Evolutionary conservation across 2,113 vertebrate species (phyloP), one percentile per base, ranked within the genome.

Genomic region (Terrapene triunguis): DNA sequence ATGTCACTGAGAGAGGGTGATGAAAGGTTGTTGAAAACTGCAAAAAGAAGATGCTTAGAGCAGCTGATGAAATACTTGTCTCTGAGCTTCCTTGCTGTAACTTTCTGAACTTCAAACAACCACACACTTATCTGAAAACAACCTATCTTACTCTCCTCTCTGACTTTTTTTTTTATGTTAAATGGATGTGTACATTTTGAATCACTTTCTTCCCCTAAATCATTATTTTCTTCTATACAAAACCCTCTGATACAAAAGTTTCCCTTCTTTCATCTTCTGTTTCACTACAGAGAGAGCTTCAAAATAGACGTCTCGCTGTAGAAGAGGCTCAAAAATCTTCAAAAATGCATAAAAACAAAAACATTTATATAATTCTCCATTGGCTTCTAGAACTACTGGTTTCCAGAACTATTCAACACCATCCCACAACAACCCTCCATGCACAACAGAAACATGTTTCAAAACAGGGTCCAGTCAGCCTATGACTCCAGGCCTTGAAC

Each of bases 261-360:
- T 44, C 17, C 16, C 1, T 48, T 91, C 69, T 92, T 95, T 4
- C 59, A 65, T 65, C 84, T 84, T 90, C 72, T 85, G 29, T 80
- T 95, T 90, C 92, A 95, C 96, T 90, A 94, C 83, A 96, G 97
- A 96, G 96, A 96, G 96, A 95, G 95, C 96, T 97, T 96, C 96
- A 96, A 95, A 97, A 84, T 65, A 95, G 96, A 85, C 88, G 51
- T 96, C 89, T 94, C 69, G 81, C 32, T 5, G 13, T 1, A 83
- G 50, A 59, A 59, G 57, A 59, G 25, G 27, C 27, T 59, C 29
- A 29, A 59, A 59, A 29, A 59, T 59, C 25, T 29, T 59, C 3
- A 29, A 29, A 24, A 82, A 94, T 74, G 48, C 48, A 50, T 50
- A 50, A 50, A 50, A 50, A 14, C 48, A 50, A 50, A 50, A 14